Evolutionary conservation across 2,888 invertebrate genomes (phyloP).

Genomic region (Zygogramma bicolorata): DNA sequence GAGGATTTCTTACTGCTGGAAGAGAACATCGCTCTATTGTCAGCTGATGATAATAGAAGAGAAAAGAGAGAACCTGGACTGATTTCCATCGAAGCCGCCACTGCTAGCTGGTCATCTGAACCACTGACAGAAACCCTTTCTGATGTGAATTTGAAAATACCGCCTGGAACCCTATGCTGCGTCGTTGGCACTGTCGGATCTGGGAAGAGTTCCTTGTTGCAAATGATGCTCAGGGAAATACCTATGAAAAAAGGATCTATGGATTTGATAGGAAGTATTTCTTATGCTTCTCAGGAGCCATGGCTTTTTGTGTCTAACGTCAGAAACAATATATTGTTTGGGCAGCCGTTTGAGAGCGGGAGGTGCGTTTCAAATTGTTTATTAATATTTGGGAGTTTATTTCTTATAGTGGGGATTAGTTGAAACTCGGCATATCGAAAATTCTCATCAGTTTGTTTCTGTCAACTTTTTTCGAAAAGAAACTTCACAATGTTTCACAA

Average conservation of each 20-base stretch:
- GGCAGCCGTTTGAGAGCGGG: conserved; percentile 72
- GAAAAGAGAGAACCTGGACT: too few relatives aligned
- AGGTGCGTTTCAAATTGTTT: too few relatives aligned
- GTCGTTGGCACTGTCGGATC: conserved; percentile 75
- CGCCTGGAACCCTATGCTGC: conserved; percentile 63
- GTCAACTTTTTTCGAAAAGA: too few relatives aligned
- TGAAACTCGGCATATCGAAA: too few relatives aligned
- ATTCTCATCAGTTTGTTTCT: too few relatives aligned
- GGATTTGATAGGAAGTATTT: conserved; percentile 72
- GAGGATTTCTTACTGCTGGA: conserved; percentile 53
- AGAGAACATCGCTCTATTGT: too few relatives aligned
- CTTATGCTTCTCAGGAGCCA: conserved; percentile 84
- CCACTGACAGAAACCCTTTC: conserved; percentile 62
- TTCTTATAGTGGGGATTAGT: too few relatives aligned
- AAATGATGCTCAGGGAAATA: conserved; percentile 80
- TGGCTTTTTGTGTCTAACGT: conserved; percentile 82
- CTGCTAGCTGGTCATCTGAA: conserved; percentile 55
- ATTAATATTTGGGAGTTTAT: too few relatives aligned
- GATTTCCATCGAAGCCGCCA: too few relatives aligned
- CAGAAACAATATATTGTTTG: conserved; percentile 85
- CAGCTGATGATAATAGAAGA: too few relatives aligned
- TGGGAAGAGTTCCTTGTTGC: conserved; percentile 78
- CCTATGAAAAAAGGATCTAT: conserved; percentile 73
- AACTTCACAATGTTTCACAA: too few relatives aligned
- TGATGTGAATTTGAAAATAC: conserved; percentile 67